These are phyloP conservation scores for Phengaris arion DNA, from an alignment of 2,888 invertebrate species.

Conservation along the genomic window DNA sequence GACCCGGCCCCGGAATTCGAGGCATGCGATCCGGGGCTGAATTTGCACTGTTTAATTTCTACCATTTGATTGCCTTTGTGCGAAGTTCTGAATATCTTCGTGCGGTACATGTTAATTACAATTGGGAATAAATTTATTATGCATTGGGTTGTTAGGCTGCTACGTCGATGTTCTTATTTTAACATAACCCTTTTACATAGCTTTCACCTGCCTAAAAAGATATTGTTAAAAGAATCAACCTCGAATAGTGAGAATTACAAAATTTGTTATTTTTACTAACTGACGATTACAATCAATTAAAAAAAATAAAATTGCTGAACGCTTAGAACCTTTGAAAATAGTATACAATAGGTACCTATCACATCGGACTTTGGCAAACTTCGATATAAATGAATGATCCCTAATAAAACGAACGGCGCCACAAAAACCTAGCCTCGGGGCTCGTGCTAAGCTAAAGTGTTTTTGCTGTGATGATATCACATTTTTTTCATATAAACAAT, in stretches of 20 bases:
- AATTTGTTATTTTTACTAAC: too few relatives aligned
- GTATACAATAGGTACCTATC: too few relatives aligned
- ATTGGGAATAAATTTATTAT: constrained; percentile 1
- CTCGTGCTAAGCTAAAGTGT: too few relatives aligned
- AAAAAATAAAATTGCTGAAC: too few relatives aligned
- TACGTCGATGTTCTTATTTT: background rate
- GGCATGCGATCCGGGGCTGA: constrained; percentile 54
- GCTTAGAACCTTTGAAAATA: too few relatives aligned
- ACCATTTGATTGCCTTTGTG: constrained; percentile 74
- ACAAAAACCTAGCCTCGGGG: too few relatives aligned
- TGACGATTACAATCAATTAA: too few relatives aligned
- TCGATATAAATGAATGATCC: too few relatives aligned
- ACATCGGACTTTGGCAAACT: too few relatives aligned
- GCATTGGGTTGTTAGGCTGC: background rate
- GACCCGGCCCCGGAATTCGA: constrained; percentile 64
- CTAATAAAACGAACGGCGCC: too few relatives aligned
- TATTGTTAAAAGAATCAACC: background rate
- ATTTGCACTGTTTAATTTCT: constrained; percentile 65
- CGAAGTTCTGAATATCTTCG: constrained; percentile 40
- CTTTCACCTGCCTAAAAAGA: background rate
- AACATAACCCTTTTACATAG: background rate
- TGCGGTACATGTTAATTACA: constrained; percentile 19
- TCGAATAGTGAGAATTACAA: background rate
- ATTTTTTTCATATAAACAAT: too few relatives aligned
- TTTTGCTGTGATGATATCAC: background rate